Percentiles rank a stretch among this genome's conserved stretches.
Evolutionary conservation across 2,113 vertebrate genomes (phyloP).

Genomic region (Panthera leo): DNA sequence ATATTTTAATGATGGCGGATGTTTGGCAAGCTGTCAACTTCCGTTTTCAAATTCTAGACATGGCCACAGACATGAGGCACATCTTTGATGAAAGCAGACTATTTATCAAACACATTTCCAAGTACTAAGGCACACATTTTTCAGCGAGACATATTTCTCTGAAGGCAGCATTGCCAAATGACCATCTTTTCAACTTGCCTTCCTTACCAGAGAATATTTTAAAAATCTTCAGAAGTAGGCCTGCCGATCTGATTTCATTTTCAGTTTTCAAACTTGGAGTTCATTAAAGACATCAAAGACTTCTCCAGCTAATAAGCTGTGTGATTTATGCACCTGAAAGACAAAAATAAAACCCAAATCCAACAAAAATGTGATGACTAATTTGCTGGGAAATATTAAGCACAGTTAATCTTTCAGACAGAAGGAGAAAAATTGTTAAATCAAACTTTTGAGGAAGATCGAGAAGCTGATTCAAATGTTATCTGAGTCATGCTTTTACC

Average conservation of each 20-base stretch:
- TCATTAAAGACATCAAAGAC: conserved; percentile 49
- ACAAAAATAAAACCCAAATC: conserved; percentile 39
- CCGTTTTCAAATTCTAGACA: not conserved
- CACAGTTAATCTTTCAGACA: conserved; percentile 35
- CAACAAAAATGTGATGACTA: conserved; percentile 27
- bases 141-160: not conserved
- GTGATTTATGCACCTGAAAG: conserved; percentile 32
- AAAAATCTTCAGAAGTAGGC: not conserved
- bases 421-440: not conserved
- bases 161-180: conserved; percentile 14
- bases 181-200: conserved; percentile 30
- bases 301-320: conserved; percentile 42
- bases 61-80: not conserved
- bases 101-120: not conserved
- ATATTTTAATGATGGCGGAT: not conserved
- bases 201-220: not conserved
- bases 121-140: conserved; percentile 3
- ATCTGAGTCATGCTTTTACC: not conserved
- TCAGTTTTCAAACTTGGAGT: conserved; percentile 22
- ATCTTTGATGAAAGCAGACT: not conserved
- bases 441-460: not conserved
- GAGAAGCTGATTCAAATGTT: not conserved
- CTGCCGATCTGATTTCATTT: conserved; percentile 27
- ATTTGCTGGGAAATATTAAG: conserved; percentile 30
- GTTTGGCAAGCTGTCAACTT: not conserved